Conservation (phyloP, 2,797 vertebrate genomes). For the Aldrovandia affinis region DNA sequence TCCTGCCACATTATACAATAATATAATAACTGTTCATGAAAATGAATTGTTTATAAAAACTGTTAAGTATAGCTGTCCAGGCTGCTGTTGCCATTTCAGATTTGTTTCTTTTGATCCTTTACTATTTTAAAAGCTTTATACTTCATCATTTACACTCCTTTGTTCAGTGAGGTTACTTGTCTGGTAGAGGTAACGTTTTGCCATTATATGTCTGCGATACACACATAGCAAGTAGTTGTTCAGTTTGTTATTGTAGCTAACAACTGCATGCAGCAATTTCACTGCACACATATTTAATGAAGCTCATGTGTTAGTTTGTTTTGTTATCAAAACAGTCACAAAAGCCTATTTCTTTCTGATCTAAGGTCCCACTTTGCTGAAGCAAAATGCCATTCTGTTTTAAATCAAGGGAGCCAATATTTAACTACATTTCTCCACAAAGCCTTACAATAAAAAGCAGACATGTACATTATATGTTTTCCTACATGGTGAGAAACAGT, state of each 20-base stretch:
- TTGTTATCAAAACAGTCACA: background rate
- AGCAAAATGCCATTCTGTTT: background rate
- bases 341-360: background rate
- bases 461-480: no score
- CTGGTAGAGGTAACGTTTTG: background rate
- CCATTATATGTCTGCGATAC: background rate
- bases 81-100: no score
- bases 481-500: no score
- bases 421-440: no score
- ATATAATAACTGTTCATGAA: no score
- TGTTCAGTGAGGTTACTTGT: background rate
- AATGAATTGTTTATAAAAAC: no score
- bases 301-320: background rate
- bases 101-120: no score
- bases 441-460: no score
- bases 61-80: no score
- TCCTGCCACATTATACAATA: no score
- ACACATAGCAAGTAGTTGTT: background rate
- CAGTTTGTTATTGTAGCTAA: background rate
- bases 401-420: background rate
- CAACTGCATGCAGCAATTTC: background rate
- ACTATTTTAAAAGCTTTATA: background rate
- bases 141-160: background rate
- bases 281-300: background rate
- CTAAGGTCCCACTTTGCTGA: background rate